Conservation (phyloP, 2,797 vertebrate species). For the Pangasius djambal region DNA sequence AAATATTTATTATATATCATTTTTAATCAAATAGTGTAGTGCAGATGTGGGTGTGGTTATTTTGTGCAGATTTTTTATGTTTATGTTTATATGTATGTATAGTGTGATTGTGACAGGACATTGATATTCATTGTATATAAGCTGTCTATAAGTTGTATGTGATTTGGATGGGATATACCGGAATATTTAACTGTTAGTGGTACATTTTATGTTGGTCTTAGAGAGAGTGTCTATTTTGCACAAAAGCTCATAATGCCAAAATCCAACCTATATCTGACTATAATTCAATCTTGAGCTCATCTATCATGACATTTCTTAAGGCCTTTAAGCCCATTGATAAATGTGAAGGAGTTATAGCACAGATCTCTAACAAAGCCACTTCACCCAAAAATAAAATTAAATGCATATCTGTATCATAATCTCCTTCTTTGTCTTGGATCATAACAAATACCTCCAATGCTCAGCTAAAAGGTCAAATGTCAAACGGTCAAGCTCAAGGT, state of each 20-base stretch:
- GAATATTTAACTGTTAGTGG: neutral
- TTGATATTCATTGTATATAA: neutral
- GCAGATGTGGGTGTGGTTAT: neutral
- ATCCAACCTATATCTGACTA: neutral
- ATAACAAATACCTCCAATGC: neutral
- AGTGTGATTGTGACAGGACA: neutral
- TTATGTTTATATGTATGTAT: neutral
- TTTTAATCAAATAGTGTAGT: neutral
- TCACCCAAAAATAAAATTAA: neutral
- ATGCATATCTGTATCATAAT: neutral
- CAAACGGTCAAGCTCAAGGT: neutral
- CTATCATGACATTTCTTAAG: slow-evolving; percentile 4
- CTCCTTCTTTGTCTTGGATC: neutral
- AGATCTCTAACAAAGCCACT: neutral
- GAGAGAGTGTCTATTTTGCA: neutral
- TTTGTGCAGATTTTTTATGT: neutral
- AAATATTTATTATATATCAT: neutral
- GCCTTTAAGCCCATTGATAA: neutral
- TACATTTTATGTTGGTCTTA: neutral
- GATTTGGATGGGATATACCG: neutral
- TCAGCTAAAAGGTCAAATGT: neutral
- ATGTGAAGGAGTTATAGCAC: neutral
- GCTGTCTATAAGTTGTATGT: neutral
- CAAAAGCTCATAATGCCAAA: slow-evolving; percentile 1
- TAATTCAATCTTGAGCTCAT: slow-evolving; percentile 17